Percentiles rank a stretch among this genome's conserved stretches.
phyloP scores from a whole-genome alignment of 2,113 vertebrate genomes.

The Triplophysa siluroides region DNA sequence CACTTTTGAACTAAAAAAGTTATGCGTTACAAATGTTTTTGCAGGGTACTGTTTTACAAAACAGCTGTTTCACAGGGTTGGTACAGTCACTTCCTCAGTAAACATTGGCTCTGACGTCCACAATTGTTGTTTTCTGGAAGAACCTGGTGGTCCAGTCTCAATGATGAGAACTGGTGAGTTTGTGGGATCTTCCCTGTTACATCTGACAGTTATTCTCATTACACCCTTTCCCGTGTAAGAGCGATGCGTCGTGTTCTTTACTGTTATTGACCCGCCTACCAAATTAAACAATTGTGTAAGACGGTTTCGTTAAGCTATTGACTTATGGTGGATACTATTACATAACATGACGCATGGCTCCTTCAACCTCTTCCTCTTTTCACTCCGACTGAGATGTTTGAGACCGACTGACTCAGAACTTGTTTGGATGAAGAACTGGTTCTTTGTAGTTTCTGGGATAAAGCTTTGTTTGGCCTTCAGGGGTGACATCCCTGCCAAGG shows the following conservation, averaged over 20 bases:
- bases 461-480: slow-evolving; percentile 59
- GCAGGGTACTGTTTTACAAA: slow-evolving; percentile 23
- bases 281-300: slow-evolving; percentile 21
- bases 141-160: slow-evolving; percentile 14
- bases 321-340: neutral
- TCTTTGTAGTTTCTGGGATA: slow-evolving; percentile 37
- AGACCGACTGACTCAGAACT: neutral
- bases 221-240: neutral
- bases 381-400: slow-evolving; percentile 1
- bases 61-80: slow-evolving; percentile 31
- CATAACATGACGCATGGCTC: neutral
- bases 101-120: slow-evolving; percentile 21
- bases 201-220: neutral
- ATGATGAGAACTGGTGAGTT: slow-evolving; percentile 7
- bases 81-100: slow-evolving; percentile 43
- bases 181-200: slow-evolving; percentile 31
- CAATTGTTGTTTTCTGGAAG: neutral
- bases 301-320: slow-evolving; percentile 27
- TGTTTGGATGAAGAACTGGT: neutral
- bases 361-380: slow-evolving; percentile 1
- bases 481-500: slow-evolving; percentile 55
- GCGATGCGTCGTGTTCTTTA: neutral
- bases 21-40: neutral
- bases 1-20: too few species aligned
- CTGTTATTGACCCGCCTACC: neutral